These are phyloP conservation scores for Eupithecia insigniata DNA, from an alignment of 2,888 invertebrate genomes.

Conservation along the genomic window DNA sequence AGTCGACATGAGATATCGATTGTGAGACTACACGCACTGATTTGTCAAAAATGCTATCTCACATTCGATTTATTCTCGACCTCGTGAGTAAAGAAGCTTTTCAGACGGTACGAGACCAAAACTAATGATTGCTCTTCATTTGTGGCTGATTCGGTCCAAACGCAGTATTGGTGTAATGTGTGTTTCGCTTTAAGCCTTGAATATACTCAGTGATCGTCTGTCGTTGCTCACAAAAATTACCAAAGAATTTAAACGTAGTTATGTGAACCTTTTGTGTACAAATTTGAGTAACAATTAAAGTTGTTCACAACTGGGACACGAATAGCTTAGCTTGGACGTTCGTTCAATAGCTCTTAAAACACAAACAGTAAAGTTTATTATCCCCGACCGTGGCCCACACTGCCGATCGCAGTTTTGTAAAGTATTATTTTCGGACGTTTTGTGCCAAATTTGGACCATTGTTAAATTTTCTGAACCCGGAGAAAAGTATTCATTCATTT, in stretches of 20 bases:
- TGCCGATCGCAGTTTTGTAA: slow-evolving; percentile 43
- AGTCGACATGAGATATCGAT: slow-evolving; percentile 16
- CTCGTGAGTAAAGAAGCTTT: slow-evolving; percentile 7
- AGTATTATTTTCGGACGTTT: slow-evolving; percentile 71
- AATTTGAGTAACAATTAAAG: slow-evolving; percentile 20
- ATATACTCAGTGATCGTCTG: slow-evolving; percentile 62
- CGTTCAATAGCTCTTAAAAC: slow-evolving; percentile 34
- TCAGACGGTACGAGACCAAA: slow-evolving; percentile 34
- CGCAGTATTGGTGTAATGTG: slow-evolving; percentile 50
- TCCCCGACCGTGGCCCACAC: slow-evolving; percentile 21
- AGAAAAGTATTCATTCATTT: slow-evolving; percentile 52
- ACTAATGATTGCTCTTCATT: slow-evolving; percentile 34
- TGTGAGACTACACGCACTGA: slow-evolving; percentile 13
- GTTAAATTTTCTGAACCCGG: slow-evolving; percentile 60
- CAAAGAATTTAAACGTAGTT: slow-evolving; percentile 75
- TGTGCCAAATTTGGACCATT: slow-evolving; percentile 81
- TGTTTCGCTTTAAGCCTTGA: slow-evolving; percentile 60
- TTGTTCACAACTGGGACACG: slow-evolving; percentile 31
- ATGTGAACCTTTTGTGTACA: slow-evolving; percentile 50
- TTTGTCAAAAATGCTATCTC: slow-evolving; percentile 8
- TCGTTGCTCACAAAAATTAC: slow-evolving; percentile 82
- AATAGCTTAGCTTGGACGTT: slow-evolving; percentile 34
- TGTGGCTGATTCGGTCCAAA: slow-evolving; percentile 31
- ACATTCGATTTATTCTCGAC: slow-evolving; percentile 5
- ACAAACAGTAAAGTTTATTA: slow-evolving; percentile 27